Evolutionary conservation across 2,797 vertebrate species (phyloP).

Genomic region (Borostomias antarcticus): DNA sequence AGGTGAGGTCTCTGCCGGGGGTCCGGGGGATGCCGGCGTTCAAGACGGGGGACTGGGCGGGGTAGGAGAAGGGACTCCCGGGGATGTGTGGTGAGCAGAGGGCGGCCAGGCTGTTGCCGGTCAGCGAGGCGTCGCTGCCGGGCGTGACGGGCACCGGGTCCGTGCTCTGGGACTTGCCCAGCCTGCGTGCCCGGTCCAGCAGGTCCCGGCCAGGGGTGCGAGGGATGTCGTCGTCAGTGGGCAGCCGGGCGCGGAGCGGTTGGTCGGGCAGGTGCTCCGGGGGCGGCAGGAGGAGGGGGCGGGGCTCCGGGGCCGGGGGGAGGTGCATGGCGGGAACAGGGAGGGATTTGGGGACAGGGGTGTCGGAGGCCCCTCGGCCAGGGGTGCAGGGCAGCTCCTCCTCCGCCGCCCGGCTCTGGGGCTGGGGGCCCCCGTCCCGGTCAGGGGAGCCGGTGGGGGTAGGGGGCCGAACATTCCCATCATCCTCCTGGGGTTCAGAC

Average conservation of each 20-base stretch:
- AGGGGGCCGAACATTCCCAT: constrained; percentile 63
- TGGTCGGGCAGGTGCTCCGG: constrained; percentile 74
- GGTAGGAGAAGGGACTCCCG: constrained; percentile 94
- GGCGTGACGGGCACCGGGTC: constrained; percentile 89
- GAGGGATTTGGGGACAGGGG: constrained; percentile 62
- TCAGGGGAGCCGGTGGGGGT: constrained; percentile 75
- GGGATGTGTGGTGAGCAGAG: constrained; percentile 91
- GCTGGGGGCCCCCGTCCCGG: constrained; percentile 67
- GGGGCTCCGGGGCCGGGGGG: constrained; percentile 75
- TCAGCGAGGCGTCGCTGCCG: constrained; percentile 86
- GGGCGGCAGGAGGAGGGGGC: constrained; percentile 68
- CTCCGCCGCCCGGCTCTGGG: constrained; percentile 71
- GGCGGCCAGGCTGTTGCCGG: constrained; percentile 81
- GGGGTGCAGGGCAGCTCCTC: constrained; percentile 75
- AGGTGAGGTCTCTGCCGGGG: constrained; percentile 93
- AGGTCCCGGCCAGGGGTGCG: constrained; percentile 90
- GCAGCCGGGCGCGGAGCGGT: constrained; percentile 72
- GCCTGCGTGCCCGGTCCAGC: constrained; percentile 76
- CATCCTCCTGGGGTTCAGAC: constrained; percentile 66
- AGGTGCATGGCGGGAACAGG: constrained; percentile 73
- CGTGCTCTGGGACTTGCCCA: constrained; percentile 90
- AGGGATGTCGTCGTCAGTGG: constrained; percentile 89
- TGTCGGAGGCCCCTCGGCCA: constrained; percentile 60
- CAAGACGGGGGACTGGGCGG: constrained; percentile 89
- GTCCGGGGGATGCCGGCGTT: constrained; percentile 91